A percentile compares a stretch with the other conserved stretches of the same genome.
Conservation (phyloP, 2,797 vertebrate species). For the Sebastiscus albofasciatus region DNA sequence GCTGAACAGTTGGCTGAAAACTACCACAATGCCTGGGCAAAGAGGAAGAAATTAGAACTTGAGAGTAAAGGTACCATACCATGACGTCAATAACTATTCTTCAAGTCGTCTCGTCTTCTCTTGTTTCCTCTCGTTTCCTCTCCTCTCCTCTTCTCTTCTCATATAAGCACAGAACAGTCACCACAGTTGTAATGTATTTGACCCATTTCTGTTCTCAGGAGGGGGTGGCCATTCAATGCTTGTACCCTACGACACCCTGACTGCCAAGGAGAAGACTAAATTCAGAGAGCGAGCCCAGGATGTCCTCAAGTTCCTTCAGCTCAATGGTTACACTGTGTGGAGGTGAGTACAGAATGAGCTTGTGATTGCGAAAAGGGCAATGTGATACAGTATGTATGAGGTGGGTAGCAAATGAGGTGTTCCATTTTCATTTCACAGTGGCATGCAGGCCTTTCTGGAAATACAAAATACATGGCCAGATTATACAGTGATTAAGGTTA, state of each 20-base stretch:
- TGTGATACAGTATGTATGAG: background rate
- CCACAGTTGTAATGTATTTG: background rate
- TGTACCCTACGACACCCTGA: constrained; percentile 90
- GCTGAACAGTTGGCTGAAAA: constrained; percentile 96
- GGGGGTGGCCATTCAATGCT: constrained; percentile 87
- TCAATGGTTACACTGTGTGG: constrained; percentile 92
- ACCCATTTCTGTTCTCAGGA: constrained; percentile 73
- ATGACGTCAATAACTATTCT: background rate
- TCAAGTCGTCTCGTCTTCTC: background rate
- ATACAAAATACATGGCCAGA: background rate
- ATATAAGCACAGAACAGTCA: background rate
- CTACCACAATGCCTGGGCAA: constrained; percentile 94
- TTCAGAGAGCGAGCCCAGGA: constrained; percentile 93
- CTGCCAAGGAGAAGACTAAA: constrained; percentile 91
- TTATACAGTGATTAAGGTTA: background rate
- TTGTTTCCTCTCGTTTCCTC: background rate
- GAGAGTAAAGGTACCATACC: constrained; percentile 91
- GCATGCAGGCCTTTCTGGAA: background rate
- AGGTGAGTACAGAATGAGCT: constrained; percentile 78
- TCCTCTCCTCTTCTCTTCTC: background rate
- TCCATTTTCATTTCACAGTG: constrained; percentile 20
- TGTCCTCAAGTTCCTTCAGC: constrained; percentile 93
- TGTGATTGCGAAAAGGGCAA: background rate
- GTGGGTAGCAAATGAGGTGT: constrained; percentile 9
- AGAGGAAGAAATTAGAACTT: constrained; percentile 91